A percentile compares a stretch with the other conserved stretches of the same genome.
These are phyloP conservation scores for Stomatorhinus walkeri DNA, from an alignment of 2,797 vertebrate species.

Conservation along the genomic window DNA sequence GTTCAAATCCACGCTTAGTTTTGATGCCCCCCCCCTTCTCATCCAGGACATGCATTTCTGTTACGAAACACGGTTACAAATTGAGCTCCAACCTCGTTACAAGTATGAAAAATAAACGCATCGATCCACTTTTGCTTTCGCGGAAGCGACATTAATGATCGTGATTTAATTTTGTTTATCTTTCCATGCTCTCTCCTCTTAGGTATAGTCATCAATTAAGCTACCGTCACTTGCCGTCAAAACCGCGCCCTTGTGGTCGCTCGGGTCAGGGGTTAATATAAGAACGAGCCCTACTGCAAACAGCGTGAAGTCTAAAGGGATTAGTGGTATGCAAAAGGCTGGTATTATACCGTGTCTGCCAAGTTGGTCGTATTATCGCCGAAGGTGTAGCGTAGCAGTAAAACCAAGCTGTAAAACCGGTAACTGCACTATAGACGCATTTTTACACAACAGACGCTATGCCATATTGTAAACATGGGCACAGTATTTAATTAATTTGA, in stretches of 20 bases:
- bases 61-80: background rate
- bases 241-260: slow-evolving; percentile 26
- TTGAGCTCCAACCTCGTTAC: background rate
- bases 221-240: slow-evolving; percentile 27
- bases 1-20: background rate
- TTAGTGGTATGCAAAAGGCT: slow-evolving; percentile 32
- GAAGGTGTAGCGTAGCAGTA: background rate
- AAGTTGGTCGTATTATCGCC: background rate
- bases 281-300: slow-evolving; percentile 45
- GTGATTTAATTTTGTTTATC: slow-evolving; percentile 42
- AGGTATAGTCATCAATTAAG: slow-evolving; percentile 38
- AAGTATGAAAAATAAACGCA: slow-evolving; percentile 30
- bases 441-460: background rate
- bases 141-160: slow-evolving; percentile 35
- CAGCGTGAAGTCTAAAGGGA: slow-evolving; percentile 37
- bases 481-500: background rate
- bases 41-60: background rate
- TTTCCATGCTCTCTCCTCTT: slow-evolving; percentile 36
- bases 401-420: background rate
- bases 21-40: background rate
- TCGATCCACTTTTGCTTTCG: slow-evolving; percentile 19
- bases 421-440: background rate
- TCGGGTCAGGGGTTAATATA: slow-evolving; percentile 46
- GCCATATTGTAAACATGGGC: background rate
- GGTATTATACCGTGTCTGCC: slow-evolving; percentile 18